Evolutionary conservation across 2,797 vertebrate genomes (phyloP).

Genomic region (Melanotaenia parkinsoni): DNA sequence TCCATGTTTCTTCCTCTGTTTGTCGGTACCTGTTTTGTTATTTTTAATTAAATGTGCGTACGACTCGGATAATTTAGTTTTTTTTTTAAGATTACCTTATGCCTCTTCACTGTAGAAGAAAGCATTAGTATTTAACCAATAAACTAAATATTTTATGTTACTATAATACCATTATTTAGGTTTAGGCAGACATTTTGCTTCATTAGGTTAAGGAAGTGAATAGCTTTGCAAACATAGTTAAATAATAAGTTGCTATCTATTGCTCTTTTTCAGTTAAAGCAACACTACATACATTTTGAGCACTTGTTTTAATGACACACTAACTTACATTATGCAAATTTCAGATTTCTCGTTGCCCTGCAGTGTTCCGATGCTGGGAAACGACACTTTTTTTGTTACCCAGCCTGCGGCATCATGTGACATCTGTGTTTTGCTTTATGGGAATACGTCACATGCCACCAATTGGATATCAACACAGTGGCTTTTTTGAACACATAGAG

Average conservation of each 20-base stretch:
- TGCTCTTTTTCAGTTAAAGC: neutral
- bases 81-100: neutral
- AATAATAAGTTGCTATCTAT: neutral
- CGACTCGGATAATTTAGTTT: neutral
- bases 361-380: too few species aligned
- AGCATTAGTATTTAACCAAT: neutral
- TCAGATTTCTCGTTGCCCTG: too few species aligned
- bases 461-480: too few species aligned
- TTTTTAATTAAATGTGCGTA: neutral
- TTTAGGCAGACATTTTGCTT: neutral
- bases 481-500: too few species aligned
- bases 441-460: too few species aligned
- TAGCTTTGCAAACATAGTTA: neutral
- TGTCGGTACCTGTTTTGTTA: slow-evolving; percentile 6
- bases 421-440: too few species aligned
- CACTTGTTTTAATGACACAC: too few species aligned
- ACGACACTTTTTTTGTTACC: too few species aligned
- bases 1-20: slow-evolving; percentile 33
- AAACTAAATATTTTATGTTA: too few species aligned
- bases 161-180: neutral
- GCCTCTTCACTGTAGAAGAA: neutral
- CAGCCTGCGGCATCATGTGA: too few species aligned
- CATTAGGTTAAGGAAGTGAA: neutral
- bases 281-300: too few species aligned
- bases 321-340: too few species aligned